Percentiles rank a stretch among this genome's conserved stretches.
Evolutionary conservation across 2,888 invertebrate genomes (phyloP).

Genomic region (Epinotia bilunana): DNA sequence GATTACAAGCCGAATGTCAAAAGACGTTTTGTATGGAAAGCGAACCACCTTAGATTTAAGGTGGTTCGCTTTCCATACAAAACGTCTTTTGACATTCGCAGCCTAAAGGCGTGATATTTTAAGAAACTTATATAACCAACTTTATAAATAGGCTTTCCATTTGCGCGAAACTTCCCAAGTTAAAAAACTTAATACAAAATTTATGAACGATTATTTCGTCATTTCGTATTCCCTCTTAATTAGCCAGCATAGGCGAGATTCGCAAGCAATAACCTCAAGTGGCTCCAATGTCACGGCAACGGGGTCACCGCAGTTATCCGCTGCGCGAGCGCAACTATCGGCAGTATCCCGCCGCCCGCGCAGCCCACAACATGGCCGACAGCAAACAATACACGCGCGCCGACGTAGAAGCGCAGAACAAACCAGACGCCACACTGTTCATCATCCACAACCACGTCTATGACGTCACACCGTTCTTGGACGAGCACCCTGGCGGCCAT

Average conservation of each 20-base stretch:
- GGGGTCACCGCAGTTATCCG: slow-evolving; percentile 30
- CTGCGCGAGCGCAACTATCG: not conserved
- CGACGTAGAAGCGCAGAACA: slow-evolving; percentile 60
- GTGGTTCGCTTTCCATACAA: too few species aligned
- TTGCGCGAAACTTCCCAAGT: too few species aligned
- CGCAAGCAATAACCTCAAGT: slow-evolving; percentile 9
- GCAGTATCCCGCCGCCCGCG: slow-evolving; percentile 42
- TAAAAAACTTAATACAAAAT: too few species aligned
- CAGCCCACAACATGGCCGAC: slow-evolving; percentile 49
- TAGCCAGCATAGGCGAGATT: not conserved
- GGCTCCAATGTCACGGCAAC: slow-evolving; percentile 21
- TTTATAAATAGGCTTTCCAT: too few species aligned
- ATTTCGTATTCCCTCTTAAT: not conserved
- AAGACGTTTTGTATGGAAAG: too few species aligned
- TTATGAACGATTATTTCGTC: too few species aligned
- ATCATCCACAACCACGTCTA: slow-evolving; percentile 76
- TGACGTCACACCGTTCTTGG: slow-evolving; percentile 71
- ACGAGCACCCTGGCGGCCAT: slow-evolving; percentile 97
- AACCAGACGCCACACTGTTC: slow-evolving; percentile 58
- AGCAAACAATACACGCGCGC: slow-evolving; percentile 59
- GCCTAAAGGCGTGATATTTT: too few species aligned
- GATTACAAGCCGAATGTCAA: too few species aligned
- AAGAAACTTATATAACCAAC: too few species aligned
- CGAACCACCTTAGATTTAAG: too few species aligned
- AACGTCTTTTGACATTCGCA: too few species aligned